Evolutionary conservation across 2,797 vertebrate species (phyloP).

Genomic region (Anas bernieri): DNA sequence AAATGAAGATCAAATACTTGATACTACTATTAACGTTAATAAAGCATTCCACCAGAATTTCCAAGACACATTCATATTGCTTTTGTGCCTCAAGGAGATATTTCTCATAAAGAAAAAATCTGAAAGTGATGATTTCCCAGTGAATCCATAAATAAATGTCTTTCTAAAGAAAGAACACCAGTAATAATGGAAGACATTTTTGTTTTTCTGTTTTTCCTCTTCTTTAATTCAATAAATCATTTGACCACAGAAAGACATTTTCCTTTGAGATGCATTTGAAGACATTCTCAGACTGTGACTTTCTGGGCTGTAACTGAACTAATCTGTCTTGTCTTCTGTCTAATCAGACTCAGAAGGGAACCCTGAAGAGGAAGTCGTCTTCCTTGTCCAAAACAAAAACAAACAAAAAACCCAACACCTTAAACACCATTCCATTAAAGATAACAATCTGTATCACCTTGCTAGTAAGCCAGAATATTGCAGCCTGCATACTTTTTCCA

Average conservation of each 20-base stretch:
- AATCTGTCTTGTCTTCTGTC: neutral
- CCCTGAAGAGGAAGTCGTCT: neutral
- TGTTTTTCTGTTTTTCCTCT: neutral
- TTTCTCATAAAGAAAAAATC: neutral
- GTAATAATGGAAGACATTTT: neutral
- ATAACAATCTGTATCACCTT: neutral
- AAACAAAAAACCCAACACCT: neutral
- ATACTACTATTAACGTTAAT: neutral
- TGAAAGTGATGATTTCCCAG: neutral
- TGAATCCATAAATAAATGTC: neutral
- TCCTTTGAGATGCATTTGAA: neutral
- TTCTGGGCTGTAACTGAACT: neutral
- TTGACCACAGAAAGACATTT: neutral
- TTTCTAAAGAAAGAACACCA: neutral
- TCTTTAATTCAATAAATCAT: neutral
- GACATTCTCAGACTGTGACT: constrained; percentile 2
- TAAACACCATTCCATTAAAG: neutral
- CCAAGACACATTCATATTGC: neutral
- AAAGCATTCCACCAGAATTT: neutral
- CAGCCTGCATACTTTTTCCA: neutral
- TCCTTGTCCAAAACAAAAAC: neutral
- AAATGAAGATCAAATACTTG: neutral
- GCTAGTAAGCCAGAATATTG: neutral
- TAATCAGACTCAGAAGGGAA: neutral
- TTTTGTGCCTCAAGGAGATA: neutral